Percentiles rank a stretch among this genome's conserved stretches.
These are phyloP conservation scores for Pinna nobilis DNA, from an alignment of 1,140 invertebrate genomes.

Conservation along the genomic window DNA sequence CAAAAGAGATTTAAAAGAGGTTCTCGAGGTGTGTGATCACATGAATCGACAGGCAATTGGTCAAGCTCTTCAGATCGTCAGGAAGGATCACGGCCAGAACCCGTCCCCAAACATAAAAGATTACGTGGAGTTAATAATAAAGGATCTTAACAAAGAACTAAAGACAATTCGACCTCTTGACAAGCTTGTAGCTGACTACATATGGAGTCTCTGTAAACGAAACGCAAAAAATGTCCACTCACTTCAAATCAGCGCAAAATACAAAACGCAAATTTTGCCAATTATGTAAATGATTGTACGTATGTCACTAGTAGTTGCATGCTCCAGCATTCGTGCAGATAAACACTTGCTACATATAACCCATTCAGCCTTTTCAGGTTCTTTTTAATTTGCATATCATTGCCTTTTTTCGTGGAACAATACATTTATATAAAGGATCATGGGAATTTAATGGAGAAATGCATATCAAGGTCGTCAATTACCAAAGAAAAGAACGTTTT, in stretches of 20 bases:
- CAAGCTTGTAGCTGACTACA: conserved; percentile 4
- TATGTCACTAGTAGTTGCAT: too few species aligned
- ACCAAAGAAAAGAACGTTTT: too few species aligned
- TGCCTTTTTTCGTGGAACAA: too few species aligned
- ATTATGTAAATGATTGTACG: too few species aligned
- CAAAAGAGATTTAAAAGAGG: conserved; percentile 33
- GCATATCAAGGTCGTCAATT: too few species aligned
- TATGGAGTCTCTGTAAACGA: conserved; percentile 21
- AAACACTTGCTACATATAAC: too few species aligned
- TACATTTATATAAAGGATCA: too few species aligned
- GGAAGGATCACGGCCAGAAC: conserved; percentile 40
- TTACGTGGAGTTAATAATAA: conserved; percentile 35
- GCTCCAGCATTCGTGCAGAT: too few species aligned
- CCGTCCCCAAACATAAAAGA: conserved; percentile 35
- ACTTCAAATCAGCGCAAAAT: neutral
- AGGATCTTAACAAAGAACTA: conserved; percentile 16
- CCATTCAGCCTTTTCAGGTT: too few species aligned
- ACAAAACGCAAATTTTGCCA: conserved; percentile 11
- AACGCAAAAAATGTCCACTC: conserved; percentile 26
- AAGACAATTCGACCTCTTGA: conserved; percentile 41
- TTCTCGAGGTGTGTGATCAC: conserved; percentile 45
- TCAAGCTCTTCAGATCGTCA: conserved; percentile 49
- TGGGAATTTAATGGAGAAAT: too few species aligned
- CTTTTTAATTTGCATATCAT: too few species aligned
- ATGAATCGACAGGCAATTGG: conserved; percentile 48